phyloP scores from a whole-genome alignment of 2,888 invertebrate genomes.

The Gibbula magus region DNA sequence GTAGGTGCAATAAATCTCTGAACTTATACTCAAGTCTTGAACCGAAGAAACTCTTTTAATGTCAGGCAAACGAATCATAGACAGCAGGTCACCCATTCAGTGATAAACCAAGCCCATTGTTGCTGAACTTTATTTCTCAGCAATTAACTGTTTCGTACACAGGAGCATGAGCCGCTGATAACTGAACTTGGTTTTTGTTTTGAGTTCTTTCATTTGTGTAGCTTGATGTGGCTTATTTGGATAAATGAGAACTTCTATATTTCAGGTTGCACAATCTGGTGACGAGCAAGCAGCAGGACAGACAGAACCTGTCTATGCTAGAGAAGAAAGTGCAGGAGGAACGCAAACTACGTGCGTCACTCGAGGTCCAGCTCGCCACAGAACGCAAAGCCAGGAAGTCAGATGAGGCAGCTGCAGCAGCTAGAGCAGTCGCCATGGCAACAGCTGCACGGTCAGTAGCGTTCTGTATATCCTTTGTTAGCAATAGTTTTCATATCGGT shows the following conservation, averaged over 20 bases:
- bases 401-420: constrained; percentile 78
- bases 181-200: too few species aligned
- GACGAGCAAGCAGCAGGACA: constrained; percentile 85
- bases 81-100: too few species aligned
- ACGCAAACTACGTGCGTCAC: constrained; percentile 84
- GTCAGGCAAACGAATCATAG: too few species aligned
- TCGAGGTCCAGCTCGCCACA: constrained; percentile 84
- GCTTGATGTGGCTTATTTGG: too few species aligned
- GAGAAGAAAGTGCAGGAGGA: constrained; percentile 92
- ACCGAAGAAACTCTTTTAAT: too few species aligned
- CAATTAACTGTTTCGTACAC: too few species aligned
- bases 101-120: too few species aligned
- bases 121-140: too few species aligned
- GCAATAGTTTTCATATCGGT: not conserved
- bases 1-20: too few species aligned
- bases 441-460: constrained; percentile 62
- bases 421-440: constrained; percentile 70
- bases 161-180: too few species aligned
- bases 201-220: too few species aligned
- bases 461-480: not conserved
- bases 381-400: constrained; percentile 84
- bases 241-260: constrained; percentile 36
- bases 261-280: constrained; percentile 84
- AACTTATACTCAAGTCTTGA: too few species aligned
- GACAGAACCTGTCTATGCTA: constrained; percentile 83